Base-by-base conservation (phyloP, 1,140 invertebrate genomes). In the Apis florea region DNA sequence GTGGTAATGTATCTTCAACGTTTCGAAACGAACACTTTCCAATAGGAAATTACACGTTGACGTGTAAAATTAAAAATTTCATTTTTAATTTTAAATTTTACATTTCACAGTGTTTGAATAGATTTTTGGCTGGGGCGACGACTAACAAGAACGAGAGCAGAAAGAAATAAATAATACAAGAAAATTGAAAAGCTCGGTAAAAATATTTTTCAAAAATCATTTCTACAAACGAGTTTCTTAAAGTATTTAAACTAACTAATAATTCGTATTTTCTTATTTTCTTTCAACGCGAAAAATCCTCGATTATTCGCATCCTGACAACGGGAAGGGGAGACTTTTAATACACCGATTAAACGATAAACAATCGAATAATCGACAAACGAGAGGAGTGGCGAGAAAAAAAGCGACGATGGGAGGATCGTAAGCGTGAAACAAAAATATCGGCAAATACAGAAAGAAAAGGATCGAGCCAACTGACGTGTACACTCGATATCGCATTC, bases 401-500 rank as follows among this genome's bases (percentile, higher is more conserved):
- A 51, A 24, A 15, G 19, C 24, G 12, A 1, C 12, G 47, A 17
- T 24, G 54, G 53, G n/a, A 17, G 58, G 47, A 8, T 10, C 19
- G 21, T 47, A 47, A 51, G 74, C 49, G 66, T 40, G 76, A 78
- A 70, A 70, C 21, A 59, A 49, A 78, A 49, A 17, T 40, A 21
- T 3, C 1, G 0, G n/a, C 53, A 40, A 40, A 40, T 40, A 40
- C 31, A 40, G 53, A 61, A 66, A 67, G 66, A 61, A 67, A 76
- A 76, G 11, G 51, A 31, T 47, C 17, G 61, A 66, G 66, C 51
- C 54, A 66, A 67, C 61, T 56, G 74, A 76, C 61, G n/a, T 66
- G 74, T 54, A 51, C n/a, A n/a, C 40, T 66, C 74, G 49, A 66
- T 40, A 40, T 31, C 19, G 66, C 53, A 68, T 68, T 61, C 54